phyloP scores from a whole-genome alignment of 2,888 invertebrate species.

The Drosophila monieri region DNA sequence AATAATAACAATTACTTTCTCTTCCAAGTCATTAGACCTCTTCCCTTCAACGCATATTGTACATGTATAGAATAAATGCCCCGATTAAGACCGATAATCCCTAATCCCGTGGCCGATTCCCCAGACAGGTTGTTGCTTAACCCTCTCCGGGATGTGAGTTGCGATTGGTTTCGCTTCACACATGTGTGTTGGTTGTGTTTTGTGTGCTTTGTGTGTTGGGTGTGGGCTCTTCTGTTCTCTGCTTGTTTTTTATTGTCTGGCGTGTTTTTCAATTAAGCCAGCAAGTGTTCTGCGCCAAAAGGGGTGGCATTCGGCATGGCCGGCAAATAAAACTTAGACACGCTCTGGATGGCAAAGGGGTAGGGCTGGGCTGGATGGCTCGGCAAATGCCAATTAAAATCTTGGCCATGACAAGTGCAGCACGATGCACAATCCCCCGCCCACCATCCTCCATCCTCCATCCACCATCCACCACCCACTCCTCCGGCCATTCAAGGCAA shows the following conservation, averaged over 20 bases:
- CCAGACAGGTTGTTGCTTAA: conserved; percentile 12
- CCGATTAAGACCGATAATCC: not conserved
- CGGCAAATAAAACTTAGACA: conserved; percentile 79
- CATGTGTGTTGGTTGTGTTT: conserved; percentile 26
- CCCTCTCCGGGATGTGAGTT: conserved; percentile 58
- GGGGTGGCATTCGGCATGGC: conserved; percentile 64
- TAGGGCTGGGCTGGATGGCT: conserved; percentile 7
- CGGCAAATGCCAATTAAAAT: conserved; percentile 81
- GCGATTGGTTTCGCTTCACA: conserved; percentile 70
- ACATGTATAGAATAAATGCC: not conserved
- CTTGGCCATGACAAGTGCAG: conserved; percentile 78
- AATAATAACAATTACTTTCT: not conserved
- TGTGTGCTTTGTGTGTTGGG: conserved; percentile 26
- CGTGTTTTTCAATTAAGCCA: conserved; percentile 67
- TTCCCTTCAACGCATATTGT: not conserved
- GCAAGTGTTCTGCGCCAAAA: conserved; percentile 15
- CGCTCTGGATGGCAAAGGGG: conserved; percentile 42
- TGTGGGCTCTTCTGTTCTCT: conserved; percentile 12
- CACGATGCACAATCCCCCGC: conserved; percentile 37
- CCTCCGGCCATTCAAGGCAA: conserved; percentile 52
- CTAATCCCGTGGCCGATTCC: not conserved
- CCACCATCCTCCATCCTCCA: conserved; percentile 16
- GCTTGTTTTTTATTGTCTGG: conserved; percentile 37
- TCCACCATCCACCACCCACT: conserved; percentile 7
- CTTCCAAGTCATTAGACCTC: not conserved